Evolutionary conservation across 2,888 invertebrate genomes (phyloP).

Genomic region (Chrysolina haemoptera): DNA sequence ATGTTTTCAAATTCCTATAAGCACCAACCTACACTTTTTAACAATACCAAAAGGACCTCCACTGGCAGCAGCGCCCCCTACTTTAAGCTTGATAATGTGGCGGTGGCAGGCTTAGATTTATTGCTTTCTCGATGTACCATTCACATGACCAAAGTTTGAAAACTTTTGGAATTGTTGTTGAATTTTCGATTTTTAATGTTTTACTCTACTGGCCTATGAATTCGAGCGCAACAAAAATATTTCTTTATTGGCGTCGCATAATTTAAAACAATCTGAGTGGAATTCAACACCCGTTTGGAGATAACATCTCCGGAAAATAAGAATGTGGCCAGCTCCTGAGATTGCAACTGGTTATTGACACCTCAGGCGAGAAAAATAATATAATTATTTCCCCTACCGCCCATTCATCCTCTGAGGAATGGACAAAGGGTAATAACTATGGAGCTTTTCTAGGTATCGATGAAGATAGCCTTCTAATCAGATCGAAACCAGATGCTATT

Average conservation of each 20-base stretch:
- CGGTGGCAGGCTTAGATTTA: too few relatives aligned
- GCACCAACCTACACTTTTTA: too few relatives aligned
- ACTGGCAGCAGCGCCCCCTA: too few relatives aligned
- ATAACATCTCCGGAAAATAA: conserved; percentile 59
- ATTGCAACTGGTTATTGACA: conserved; percentile 59
- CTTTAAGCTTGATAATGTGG: too few relatives aligned
- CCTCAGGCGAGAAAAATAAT: conserved; percentile 57
- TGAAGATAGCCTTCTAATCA: conserved; percentile 44
- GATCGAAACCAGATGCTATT: conserved; percentile 27
- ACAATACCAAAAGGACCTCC: too few relatives aligned
- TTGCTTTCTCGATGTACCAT: too few relatives aligned
- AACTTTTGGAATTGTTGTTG: too few relatives aligned
- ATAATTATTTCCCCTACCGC: conserved; percentile 59
- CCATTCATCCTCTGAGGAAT: conserved; percentile 55
- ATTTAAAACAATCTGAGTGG: conserved; percentile 59
- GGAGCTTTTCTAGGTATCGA: conserved; percentile 34
- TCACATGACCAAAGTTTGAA: too few relatives aligned
- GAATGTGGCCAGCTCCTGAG: conserved; percentile 58
- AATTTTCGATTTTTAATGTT: too few relatives aligned
- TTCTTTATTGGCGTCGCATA: conserved; percentile 51
- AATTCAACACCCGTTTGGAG: conserved; percentile 63
- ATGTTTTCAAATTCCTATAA: too few relatives aligned
- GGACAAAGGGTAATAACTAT: conserved; percentile 56
- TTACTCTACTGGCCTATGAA: too few relatives aligned
- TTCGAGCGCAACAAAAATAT: conserved; percentile 28